Evolutionary conservation across 2,888 invertebrate genomes (phyloP), one percentile per base, ranked within the genome.

Genomic region (Pasiphila rectangulata): DNA sequence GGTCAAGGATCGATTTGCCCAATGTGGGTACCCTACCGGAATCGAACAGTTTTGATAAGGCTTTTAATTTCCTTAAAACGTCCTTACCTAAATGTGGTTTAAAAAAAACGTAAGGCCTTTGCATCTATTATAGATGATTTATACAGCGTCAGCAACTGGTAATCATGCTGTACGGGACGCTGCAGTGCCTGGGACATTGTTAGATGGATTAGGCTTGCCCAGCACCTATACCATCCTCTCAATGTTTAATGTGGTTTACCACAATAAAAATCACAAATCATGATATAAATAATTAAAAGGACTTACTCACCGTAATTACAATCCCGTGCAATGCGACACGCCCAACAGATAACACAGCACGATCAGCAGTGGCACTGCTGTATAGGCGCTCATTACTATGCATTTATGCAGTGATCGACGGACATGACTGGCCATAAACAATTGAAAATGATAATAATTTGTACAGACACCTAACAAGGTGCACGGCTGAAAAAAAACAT

Each of bases 301-400:
- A n/a, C n/a, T n/a, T n/a, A 39, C 43, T 48, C 23, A 48, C 48
- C 43, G 27, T 9, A 24, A 41, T 3, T 40, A 15, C 19, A 21
- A 23, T 19, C 5, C 17, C 12, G 20, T 32, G 10, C 1, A 3
- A 10, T 20, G 20, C 41, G 39, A 40, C 37, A 46, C 58, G 36
- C 27, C 46, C 48, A 15, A 36, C 42, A 36, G 46, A 23, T 25
- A 9, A 19, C 51, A 24, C 36, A 29, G 56, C 50, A 37, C 38
- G 39, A 15, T 37, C 44, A 48, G 46, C 54, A 58, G 44, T 58
- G 56, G 50, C 53, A 38, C 40, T 20, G 46, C 57, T 50, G 9
- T 12, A 13, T n/a, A n/a, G 7, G 13, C 16, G 10, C 29, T 32
- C 19, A 12, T 20, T 27, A 52, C 46, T 45, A 53, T 27, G 25